These are phyloP conservation scores for Hystrix cristata DNA, from an alignment of 2,113 vertebrate genomes.

Conservation along the genomic window DNA sequence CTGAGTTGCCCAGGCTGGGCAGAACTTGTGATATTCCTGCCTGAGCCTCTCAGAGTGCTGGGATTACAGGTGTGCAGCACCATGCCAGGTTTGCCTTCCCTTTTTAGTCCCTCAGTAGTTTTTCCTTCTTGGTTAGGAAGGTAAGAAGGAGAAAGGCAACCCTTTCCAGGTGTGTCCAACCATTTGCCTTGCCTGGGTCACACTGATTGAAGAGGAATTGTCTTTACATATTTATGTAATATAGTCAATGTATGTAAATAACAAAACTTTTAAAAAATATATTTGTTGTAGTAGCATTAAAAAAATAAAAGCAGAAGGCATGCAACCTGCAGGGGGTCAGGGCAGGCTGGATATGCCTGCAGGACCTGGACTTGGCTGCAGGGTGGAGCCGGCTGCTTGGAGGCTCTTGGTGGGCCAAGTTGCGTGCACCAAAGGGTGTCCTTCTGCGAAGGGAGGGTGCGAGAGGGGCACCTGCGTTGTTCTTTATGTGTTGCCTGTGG, in stretches of 20 bases:
- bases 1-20: not conserved
- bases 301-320: not conserved
- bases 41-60: not conserved
- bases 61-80: not conserved
- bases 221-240: not conserved
- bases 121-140: not conserved
- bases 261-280: not conserved
- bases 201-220: not conserved
- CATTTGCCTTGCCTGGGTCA: not conserved
- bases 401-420: no score
- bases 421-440: accelerated
- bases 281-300: not conserved
- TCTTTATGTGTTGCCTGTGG: not conserved
- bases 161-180: not conserved
- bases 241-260: not conserved
- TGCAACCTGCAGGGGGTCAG: not conserved
- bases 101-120: not conserved
- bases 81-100: not conserved
- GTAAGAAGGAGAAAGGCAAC: not conserved
- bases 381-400: not conserved
- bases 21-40: not conserved
- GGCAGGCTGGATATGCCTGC: not conserved
- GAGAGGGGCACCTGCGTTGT: not conserved
- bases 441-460: not conserved
- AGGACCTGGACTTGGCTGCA: not conserved